These are phyloP conservation scores for Drosophila nigritarsus DNA, from an alignment of 2,888 invertebrate species.

Conservation along the genomic window DNA sequence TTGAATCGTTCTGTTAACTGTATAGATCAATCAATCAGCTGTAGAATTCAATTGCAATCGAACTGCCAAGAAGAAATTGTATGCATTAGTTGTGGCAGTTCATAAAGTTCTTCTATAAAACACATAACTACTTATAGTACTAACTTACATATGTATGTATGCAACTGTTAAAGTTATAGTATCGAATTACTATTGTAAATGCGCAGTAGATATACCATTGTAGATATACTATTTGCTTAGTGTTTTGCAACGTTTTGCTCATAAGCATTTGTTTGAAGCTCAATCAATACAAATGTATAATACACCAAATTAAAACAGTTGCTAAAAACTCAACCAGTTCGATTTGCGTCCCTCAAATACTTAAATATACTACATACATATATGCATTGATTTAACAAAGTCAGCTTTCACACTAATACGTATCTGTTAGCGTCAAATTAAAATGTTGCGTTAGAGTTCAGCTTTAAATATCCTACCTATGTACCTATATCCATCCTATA, in stretches of 20 bases:
- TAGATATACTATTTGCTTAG: constrained; percentile 18
- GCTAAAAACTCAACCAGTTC: constrained; percentile 12
- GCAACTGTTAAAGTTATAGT: constrained; percentile 33
- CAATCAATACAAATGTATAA: constrained; percentile 39
- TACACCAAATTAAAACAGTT: constrained; percentile 41
- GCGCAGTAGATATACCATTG: constrained; percentile 26
- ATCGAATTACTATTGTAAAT: constrained; percentile 32
- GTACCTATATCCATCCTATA: constrained; percentile 4
- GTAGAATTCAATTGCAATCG: constrained; percentile 30
- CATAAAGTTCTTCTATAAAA: constrained; percentile 18
- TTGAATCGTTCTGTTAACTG: constrained; percentile 25
- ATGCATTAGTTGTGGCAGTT: constrained; percentile 42
- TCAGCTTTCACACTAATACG: constrained; percentile 25
- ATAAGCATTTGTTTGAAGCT: constrained; percentile 38
- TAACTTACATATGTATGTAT: constrained; percentile 10
- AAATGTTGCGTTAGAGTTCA: constrained; percentile 30
- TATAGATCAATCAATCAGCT: constrained; percentile 17
- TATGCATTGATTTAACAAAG: constrained; percentile 14
- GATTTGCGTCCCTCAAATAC: constrained; percentile 15
- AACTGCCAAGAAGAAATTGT: constrained; percentile 26
- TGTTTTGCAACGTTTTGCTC: constrained; percentile 21
- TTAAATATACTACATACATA: background rate
- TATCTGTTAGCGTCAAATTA: constrained; percentile 14
- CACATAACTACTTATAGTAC: constrained; percentile 17
- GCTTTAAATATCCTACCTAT: constrained; percentile 8